A percentile compares a stretch with the other conserved stretches of the same genome.
These are phyloP conservation scores for Alethe castanea DNA, from an alignment of 2,113 vertebrate species.

Conservation along the genomic window DNA sequence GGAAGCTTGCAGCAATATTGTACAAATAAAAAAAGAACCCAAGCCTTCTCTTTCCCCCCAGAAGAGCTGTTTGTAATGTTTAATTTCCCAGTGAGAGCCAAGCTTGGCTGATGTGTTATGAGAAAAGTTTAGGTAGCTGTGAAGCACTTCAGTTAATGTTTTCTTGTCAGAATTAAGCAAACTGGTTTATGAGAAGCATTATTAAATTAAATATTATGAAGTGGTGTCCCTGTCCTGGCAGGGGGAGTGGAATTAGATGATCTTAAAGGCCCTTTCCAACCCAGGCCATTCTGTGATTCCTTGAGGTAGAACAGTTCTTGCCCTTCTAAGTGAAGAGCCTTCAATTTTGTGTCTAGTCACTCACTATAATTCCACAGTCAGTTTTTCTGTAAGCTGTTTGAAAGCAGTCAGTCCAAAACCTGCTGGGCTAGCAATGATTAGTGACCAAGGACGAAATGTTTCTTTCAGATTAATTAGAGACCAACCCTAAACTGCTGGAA, in stretches of 20 bases:
- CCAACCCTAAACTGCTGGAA: background rate
- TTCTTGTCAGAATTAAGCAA: background rate
- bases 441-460: background rate
- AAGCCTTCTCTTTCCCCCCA: fast-evolving
- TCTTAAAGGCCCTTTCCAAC: background rate
- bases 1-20: background rate
- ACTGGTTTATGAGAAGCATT: background rate
- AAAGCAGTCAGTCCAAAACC: background rate
- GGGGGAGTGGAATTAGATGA: fast-evolving
- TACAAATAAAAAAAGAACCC: background rate
- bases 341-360: background rate
- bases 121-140: background rate
- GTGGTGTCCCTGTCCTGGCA: too few relatives aligned
- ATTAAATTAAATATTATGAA: background rate
- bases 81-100: background rate
- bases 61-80: background rate
- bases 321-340: background rate
- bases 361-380: background rate
- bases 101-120: background rate
- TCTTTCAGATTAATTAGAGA: background rate
- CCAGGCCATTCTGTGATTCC: background rate
- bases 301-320: background rate
- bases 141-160: background rate
- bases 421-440: background rate
- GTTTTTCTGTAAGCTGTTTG: background rate